Evolutionary conservation across 2,888 invertebrate species (phyloP).

Genomic region (Galerucella nymphaeae): DNA sequence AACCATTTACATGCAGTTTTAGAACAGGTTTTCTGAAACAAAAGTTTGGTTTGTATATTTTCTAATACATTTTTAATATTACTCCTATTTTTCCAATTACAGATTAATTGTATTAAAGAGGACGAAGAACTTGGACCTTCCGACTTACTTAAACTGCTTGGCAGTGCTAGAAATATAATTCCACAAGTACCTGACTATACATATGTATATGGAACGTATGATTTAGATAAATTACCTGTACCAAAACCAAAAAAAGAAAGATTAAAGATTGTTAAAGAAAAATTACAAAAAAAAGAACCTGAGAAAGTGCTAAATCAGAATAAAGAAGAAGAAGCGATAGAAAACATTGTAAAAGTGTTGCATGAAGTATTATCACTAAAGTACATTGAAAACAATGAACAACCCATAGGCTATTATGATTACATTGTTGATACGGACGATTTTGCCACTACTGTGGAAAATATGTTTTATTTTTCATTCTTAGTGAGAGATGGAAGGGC

Average conservation of each 20-base stretch:
- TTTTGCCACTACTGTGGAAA: conserved; percentile 73
- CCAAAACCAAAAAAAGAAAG: conserved; percentile 61
- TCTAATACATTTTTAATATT: background rate
- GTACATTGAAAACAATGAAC: conserved; percentile 61
- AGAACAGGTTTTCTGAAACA: conserved; percentile 1
- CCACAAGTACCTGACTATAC: conserved; percentile 58
- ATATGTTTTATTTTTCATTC: conserved; percentile 74
- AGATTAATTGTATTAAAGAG: conserved; percentile 49
- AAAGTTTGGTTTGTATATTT: conserved; percentile 19
- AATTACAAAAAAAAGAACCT: conserved; percentile 63
- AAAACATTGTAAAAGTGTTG: conserved; percentile 69
- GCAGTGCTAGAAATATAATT: conserved; percentile 55
- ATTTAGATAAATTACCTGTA: conserved; percentile 55
- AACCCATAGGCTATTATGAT: conserved; percentile 71
- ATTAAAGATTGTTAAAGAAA: conserved; percentile 55
- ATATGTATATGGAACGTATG: conserved; percentile 67
- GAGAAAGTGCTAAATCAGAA: conserved; percentile 67
- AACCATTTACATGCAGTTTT: too few relatives aligned
- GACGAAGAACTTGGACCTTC: conserved; percentile 58
- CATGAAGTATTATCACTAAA: conserved; percentile 64
- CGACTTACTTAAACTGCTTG: conserved; percentile 61
- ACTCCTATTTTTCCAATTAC: conserved; percentile 13
- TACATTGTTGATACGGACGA: conserved; percentile 70
- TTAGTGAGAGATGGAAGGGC: conserved; percentile 70
- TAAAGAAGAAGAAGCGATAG: conserved; percentile 69